Evolutionary conservation across 2,113 vertebrate genomes (phyloP).

Genomic region (Rhadina sibilatrix): DNA sequence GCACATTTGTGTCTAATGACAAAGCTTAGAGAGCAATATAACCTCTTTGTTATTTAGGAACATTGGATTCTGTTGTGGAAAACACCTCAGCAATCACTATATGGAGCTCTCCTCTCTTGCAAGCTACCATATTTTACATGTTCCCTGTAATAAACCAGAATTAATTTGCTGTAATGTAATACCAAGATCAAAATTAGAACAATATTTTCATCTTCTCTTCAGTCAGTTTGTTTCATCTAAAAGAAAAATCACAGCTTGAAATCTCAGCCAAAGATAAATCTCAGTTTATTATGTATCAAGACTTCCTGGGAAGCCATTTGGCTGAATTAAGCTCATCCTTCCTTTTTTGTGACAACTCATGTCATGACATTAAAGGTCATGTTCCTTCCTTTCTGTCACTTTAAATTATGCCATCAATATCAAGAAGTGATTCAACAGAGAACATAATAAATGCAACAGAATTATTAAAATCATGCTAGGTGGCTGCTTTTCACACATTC

Average conservation of each 20-base stretch:
- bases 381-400: slow-evolving; percentile 8
- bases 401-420: neutral
- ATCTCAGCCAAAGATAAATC: slow-evolving; percentile 38
- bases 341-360: neutral
- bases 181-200: slow-evolving; percentile 8
- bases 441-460: slow-evolving; percentile 10
- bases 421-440: neutral
- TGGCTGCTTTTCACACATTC: neutral
- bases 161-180: neutral
- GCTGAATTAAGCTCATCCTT: slow-evolving; percentile 35
- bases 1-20: neutral
- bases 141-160: neutral
- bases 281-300: slow-evolving; percentile 12
- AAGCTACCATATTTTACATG: neutral
- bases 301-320: slow-evolving; percentile 3
- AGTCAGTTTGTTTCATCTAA: neutral
- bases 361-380: slow-evolving; percentile 49
- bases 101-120: neutral
- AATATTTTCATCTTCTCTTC: neutral
- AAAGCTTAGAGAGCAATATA: neutral
- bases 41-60: neutral
- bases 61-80: neutral
- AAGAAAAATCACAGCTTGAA: slow-evolving; percentile 16
- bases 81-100: neutral
- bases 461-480: slow-evolving; percentile 16